A percentile compares a stretch with the other conserved stretches of the same genome.
Conservation (phyloP, 2,888 invertebrate genomes). For the Pseudococcus viburni region DNA sequence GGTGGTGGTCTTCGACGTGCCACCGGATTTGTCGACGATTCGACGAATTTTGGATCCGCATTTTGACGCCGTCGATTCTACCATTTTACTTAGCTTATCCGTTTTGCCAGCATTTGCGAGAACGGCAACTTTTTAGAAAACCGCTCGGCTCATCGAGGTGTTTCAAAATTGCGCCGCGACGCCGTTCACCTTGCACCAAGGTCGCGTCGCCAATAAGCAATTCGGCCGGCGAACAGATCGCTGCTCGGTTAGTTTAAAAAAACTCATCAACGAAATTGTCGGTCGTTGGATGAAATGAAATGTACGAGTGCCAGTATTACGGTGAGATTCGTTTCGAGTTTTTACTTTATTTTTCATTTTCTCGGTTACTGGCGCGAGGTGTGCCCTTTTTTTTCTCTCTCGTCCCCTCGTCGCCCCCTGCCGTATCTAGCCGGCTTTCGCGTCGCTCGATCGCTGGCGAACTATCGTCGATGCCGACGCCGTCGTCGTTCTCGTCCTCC, state of each 20-base stretch:
- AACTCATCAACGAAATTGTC: slow-evolving; percentile 30
- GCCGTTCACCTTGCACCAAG: slow-evolving; percentile 14
- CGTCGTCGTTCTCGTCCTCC: not conserved
- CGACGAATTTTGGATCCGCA: slow-evolving; percentile 65
- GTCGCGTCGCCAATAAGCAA: slow-evolving; percentile 2
- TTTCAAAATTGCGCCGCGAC: slow-evolving; percentile 6
- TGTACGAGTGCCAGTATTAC: not conserved
- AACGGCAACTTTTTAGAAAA: slow-evolving; percentile 48
- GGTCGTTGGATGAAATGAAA: slow-evolving; percentile 8
- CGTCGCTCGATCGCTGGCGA: not conserved
- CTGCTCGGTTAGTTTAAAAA: slow-evolving; percentile 11
- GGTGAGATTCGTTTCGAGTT: slow-evolving; percentile 28
- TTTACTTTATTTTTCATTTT: slow-evolving; percentile 54
- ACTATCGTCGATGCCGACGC: not conserved
- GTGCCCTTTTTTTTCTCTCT: slow-evolving; percentile 7
- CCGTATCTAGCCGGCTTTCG: not conserved
- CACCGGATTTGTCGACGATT: slow-evolving; percentile 59
- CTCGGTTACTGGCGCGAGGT: not conserved
- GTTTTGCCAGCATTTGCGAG: slow-evolving; percentile 63
- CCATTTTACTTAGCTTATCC: slow-evolving; percentile 65
- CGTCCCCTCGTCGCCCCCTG: not conserved
- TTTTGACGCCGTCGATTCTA: slow-evolving; percentile 66
- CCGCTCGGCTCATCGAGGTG: slow-evolving; percentile 44
- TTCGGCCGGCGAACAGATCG: slow-evolving; percentile 6
- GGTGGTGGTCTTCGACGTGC: slow-evolving; percentile 16